Percentiles rank a stretch among this genome's conserved stretches.
Evolutionary conservation across 2,113 vertebrate genomes (phyloP).

Genomic region (Siphamia tubifer): DNA sequence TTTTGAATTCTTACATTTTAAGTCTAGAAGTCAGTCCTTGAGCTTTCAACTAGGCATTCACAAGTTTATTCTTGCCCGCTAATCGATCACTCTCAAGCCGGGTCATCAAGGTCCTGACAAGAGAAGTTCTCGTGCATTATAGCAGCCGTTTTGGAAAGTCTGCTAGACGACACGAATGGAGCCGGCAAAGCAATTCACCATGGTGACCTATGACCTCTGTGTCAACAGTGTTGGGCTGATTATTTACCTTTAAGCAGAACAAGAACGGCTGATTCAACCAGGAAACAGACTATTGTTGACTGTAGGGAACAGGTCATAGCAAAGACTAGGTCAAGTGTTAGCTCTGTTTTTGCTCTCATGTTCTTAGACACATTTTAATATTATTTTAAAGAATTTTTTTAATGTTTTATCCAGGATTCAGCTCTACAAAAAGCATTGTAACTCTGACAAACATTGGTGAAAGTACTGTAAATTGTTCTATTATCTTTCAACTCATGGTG

Average conservation of each 20-base stretch:
- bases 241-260: conserved; percentile 51
- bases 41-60: not conserved
- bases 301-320: not conserved
- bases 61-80: conserved; percentile 36
- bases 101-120: conserved; percentile 34
- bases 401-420: too few relatives aligned
- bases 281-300: not conserved
- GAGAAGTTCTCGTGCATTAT: conserved; percentile 36
- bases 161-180: conserved; percentile 30
- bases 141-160: conserved; percentile 28
- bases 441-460: too few relatives aligned
- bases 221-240: conserved; percentile 49
- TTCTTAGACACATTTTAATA: conserved; percentile 11
- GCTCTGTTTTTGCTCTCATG: not conserved
- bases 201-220: conserved; percentile 38
- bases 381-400: too few relatives aligned
- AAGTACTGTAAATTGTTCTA: too few relatives aligned
- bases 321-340: not conserved
- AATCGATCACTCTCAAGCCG: conserved; percentile 44
- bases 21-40: not conserved
- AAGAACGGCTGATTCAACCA: not conserved
- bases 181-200: conserved; percentile 36
- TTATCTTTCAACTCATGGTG: too few relatives aligned
- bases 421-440: too few relatives aligned
- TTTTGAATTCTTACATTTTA: not conserved